Percentiles rank a stretch among this genome's conserved stretches.
These are phyloP conservation scores for Hoplodrina blanda DNA, from an alignment of 2,888 invertebrate genomes.

Conservation along the genomic window DNA sequence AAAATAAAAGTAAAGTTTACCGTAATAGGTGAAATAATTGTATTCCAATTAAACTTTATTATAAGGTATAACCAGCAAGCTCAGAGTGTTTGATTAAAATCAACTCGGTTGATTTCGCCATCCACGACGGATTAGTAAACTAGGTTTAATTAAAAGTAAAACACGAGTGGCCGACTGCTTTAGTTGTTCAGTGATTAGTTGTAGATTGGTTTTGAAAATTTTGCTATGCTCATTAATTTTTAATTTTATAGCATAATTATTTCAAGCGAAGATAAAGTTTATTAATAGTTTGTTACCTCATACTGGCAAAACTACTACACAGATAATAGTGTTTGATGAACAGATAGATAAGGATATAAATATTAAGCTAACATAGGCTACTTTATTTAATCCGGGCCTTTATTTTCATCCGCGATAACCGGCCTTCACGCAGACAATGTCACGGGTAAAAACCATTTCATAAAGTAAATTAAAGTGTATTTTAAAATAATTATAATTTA, in stretches of 20 bases:
- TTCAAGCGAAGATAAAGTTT: no score
- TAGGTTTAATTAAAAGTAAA: slow-evolving; percentile 56
- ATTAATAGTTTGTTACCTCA: no score
- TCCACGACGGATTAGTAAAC: slow-evolving; percentile 56
- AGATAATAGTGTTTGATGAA: no score
- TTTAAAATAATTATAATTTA: no score
- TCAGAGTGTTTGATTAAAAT: slow-evolving; percentile 61
- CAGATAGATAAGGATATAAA: no score
- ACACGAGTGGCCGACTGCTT: slow-evolving; percentile 44
- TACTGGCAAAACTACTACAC: no score
- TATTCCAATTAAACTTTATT: slow-evolving; percentile 69
- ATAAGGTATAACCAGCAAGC: slow-evolving; percentile 44
- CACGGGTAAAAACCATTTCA: no score
- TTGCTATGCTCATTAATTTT: slow-evolving; percentile 33
- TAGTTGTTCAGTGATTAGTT: slow-evolving; percentile 44
- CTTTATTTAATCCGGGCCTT: no score
- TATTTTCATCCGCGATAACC: no score
- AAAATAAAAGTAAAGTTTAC: slow-evolving; percentile 54
- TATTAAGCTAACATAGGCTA: no score
- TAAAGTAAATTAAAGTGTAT: no score
- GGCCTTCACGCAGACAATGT: no score
- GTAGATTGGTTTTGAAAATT: slow-evolving; percentile 36
- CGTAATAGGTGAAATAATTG: slow-evolving; percentile 60
- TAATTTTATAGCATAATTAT: not conserved
- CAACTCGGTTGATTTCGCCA: slow-evolving; percentile 54